Base-by-base conservation (phyloP, 2,797 vertebrate genomes). In the Cichlasoma orientale region DNA sequence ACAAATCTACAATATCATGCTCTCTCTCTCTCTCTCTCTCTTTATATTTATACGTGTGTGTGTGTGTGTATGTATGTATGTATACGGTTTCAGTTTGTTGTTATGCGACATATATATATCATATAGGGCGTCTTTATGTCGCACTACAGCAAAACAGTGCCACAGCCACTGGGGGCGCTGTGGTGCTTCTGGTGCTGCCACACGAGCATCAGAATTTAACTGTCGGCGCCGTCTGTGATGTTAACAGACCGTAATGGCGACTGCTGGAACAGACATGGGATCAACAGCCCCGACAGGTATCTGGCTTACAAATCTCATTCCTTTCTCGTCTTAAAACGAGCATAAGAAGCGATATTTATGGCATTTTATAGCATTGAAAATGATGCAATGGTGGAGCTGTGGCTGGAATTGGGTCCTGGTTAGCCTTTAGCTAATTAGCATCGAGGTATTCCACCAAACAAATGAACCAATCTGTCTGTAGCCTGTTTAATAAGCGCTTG, bases 211-310 rank as follows among this genome's bases (percentile, higher is more conserved):
- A 78, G 44, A 56, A 61, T 63, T 63, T 23, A 84, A 75, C 21
- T 23, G 70, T 80, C 78, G 79, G 84, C 72, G 75, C 79, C 71
- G 79, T 56, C 56, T 85, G 81, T 72, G 88, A 87, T 90, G 91
- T 83, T 86, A 89, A 80, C 66, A 85, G 84, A 92, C 69, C 92
- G 88, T 94, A 94, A 96, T 96, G 96, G 96, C 96, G 95, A 95
- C 96, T 90, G 95, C 95, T 94, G 95, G 89, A 86, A 90, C 92
- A 87, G 95, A 96, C 82, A 88, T 91, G 91, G 96, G 94, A 93
- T 92, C 93, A 68, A 90, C 93, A 83, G 92, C 90, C 89, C 93
- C 92, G 84, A 92, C 96, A 95, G 96, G 96, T 96, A 96, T 69
- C 12, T 75, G 6, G 53, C 8, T 0, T 0, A 5, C 36, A 25